Conservation (phyloP, 2,113 vertebrate genomes). For the pig (Sus scrofa) region DNA sequence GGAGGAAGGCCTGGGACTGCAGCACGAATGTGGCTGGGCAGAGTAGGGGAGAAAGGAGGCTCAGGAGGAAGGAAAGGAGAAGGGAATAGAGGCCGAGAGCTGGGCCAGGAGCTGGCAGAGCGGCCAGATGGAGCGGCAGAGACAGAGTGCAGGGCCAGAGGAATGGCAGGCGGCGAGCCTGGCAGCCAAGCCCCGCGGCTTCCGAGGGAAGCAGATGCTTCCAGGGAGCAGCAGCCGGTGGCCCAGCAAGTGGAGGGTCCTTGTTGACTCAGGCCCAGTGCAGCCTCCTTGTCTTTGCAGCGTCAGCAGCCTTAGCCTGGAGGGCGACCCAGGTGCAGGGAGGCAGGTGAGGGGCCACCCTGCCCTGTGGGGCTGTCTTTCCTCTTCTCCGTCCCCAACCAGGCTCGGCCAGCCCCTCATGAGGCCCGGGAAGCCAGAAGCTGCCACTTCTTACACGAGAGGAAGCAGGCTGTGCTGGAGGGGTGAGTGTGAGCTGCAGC, state of each 20-base stretch:
- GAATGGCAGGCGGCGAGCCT: not conserved
- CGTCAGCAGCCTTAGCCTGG: not conserved
- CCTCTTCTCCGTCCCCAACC: not conserved
- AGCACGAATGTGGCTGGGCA: not conserved
- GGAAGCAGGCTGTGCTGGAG: not conserved
- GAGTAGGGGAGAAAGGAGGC: not conserved
- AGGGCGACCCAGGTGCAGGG: not conserved
- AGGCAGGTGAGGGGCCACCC: not conserved
- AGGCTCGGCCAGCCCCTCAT: not conserved
- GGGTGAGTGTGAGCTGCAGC: slow-evolving; percentile 53
- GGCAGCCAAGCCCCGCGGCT: slow-evolving; percentile 64
- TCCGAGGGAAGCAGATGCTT: slow-evolving; percentile 67
- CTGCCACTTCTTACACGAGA: not conserved
- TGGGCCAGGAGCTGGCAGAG: slow-evolving; percentile 54
- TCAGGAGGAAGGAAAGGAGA: not conserved
- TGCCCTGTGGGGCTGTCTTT: not conserved
- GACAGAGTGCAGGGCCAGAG: not conserved
- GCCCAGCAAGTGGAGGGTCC: not conserved
- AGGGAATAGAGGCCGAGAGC: slow-evolving; percentile 31
- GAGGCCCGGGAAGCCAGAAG: not conserved
- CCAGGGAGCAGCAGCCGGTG: slow-evolving; percentile 38
- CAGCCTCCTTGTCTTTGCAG: not conserved
- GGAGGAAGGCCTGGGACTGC: not conserved
- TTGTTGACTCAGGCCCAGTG: slow-evolving; percentile 66
- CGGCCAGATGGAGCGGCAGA: slow-evolving; percentile 72